Base-by-base conservation (phyloP, 2,888 invertebrate species). In the Meghimatium bilineatum region DNA sequence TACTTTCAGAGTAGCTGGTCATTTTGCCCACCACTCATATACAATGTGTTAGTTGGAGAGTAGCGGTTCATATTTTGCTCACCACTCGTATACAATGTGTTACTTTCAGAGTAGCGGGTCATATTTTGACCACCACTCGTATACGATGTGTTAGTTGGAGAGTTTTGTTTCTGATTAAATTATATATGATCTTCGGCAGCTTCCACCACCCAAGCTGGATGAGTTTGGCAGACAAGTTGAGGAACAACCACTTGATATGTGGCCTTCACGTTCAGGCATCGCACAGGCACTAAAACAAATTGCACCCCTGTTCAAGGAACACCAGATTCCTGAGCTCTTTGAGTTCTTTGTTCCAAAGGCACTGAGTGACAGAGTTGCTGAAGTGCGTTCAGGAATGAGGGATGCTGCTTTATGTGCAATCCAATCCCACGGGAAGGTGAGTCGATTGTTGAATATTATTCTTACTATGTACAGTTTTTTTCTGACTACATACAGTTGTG, bases 391-490 rank as follows among this genome's bases (percentile, higher is more conserved):
- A 44, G 96, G 97, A 93, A 99, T 99, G 98, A 95, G 98, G 84
- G 96, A 96, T 87, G 98, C 99, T 26, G 98, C 99, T n/a, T 95
- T 98, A 88, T 96, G 96, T 77, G 96, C 97, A 85, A 97, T 99
- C 3, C 97, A 98, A 92, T 94, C 96, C 82, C 98, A 99, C 94
- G 99, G 99, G 52, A 98, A 97, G 95, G 96, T 96, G 86, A 36
- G 17, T 23, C 23, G 8, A 20, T 23, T 56, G 56, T 44, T n/a
- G n/a, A 44, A 12, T 44, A 44, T 44, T 44, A 44, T 5, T 44
- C 44, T 44, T 44, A n/a, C n/a, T n/a, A n/a, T n/a, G n/a, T n/a
- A n/a, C n/a, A n/a, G n/a, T n/a, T n/a, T n/a, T n/a, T n/a, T n/a
- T n/a, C n/a, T n/a, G n/a, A n/a, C n/a, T n/a, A n/a, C n/a, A n/a